Base-by-base conservation (phyloP, 2,797 vertebrate genomes). In the Crocidura indochinensis region DNA sequence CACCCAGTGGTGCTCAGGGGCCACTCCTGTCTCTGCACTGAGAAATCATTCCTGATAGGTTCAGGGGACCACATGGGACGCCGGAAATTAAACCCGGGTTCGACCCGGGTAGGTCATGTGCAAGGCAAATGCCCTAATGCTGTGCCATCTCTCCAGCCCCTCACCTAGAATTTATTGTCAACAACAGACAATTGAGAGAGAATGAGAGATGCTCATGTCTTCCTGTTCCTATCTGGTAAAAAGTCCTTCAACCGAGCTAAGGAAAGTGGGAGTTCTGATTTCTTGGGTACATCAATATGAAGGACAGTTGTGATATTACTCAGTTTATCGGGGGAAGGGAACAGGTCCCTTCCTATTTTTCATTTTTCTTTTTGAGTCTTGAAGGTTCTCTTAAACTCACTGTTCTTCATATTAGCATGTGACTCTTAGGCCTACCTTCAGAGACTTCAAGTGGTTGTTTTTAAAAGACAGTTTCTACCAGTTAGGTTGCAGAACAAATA, bases 371-470 rank as follows among this genome's bases (percentile, higher is more conserved):
- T 87, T 0, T 77, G 29, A 91, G 64, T 76, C 84, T 88, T 67
- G 49, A n/a, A 91, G 51, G 85, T 68, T 64, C 89, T 92, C 73
- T 80, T 87, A 20, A 91, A 68, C 38, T 87, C 67, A 71, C 5
- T 51, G 27, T 68, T 64, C 47, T 83, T 88, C 56, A 77, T 38
- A 38, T 10, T 86, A 69, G 73, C 65, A 71, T 2, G 64, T 44
- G 69, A 56, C 8, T 64, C 73, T 91, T 60, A 69, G 56, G 64
- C 86, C 62, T 76, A 83, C 56, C 84, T 91, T 29, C 68, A 93
- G 44, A 81, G 31, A 87, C 46, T 76, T 92, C 73, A 91, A 89
- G 84, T 87, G 11, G 29, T 84, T 87, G 15, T 27, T 88, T 86
- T 80, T 73, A 85, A 12, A 86, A 91, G 81, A 76, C 74, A 86